phyloP scores from a whole-genome alignment of 2,888 invertebrate genomes.

The Napeogenes sylphis region DNA sequence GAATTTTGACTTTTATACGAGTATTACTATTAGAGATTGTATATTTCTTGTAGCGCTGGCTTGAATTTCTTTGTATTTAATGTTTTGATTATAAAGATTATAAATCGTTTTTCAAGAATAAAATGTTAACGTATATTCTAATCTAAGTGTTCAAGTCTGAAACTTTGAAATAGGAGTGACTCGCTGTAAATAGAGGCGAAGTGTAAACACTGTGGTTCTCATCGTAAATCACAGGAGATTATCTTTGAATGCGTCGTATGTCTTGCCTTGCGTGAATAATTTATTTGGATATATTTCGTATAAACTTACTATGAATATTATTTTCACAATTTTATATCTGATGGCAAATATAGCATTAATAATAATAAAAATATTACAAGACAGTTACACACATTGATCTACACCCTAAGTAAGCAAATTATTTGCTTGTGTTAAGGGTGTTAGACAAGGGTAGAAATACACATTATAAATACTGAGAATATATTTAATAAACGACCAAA shows the following conservation, averaged over 20 bases:
- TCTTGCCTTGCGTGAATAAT: constrained; percentile 66
- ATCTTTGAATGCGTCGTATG: constrained; percentile 60
- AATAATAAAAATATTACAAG: no score
- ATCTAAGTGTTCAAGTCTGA: constrained; percentile 34
- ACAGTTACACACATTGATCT: no score
- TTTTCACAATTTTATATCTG: neutral
- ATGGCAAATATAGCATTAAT: neutral
- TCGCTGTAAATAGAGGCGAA: constrained; percentile 50
- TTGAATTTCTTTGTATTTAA: no score
- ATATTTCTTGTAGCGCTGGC: neutral
- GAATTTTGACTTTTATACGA: constrained; percentile 12
- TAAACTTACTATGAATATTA: constrained; percentile 20
- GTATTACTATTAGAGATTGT: neutral
- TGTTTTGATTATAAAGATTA: no score
- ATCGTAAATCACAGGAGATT: constrained; percentile 73
- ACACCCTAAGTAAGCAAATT: no score
- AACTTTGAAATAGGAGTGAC: constrained; percentile 34
- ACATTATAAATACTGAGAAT: no score
- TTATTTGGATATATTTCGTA: constrained; percentile 44
- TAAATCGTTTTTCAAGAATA: neutral
- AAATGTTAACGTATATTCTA: constrained; percentile 7
- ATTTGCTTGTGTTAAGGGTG: no score
- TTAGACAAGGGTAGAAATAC: no score
- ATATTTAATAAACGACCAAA: no score
- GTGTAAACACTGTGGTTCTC: constrained; percentile 59